Conservation (phyloP, 2,888 invertebrate genomes). For the Rhagonycha lutea region DNA sequence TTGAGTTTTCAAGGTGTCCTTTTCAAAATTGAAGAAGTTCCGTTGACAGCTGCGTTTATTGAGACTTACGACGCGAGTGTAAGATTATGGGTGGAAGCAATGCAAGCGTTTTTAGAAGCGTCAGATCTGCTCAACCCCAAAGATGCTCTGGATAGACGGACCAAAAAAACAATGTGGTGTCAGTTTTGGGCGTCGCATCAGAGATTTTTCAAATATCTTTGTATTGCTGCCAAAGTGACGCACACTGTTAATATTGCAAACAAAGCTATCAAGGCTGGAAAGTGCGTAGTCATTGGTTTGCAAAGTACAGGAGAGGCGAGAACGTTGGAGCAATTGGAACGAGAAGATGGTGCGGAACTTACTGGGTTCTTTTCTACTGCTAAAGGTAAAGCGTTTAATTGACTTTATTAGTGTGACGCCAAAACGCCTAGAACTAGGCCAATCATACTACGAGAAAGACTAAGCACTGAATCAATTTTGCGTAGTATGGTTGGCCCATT, state of each 20-base stretch:
- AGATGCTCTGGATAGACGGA: constrained; percentile 63
- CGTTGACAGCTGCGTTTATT: constrained; percentile 82
- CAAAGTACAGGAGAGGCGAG: constrained; percentile 99
- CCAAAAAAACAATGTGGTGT: constrained; percentile 98
- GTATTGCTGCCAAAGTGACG: constrained; percentile 93
- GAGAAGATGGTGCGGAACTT: constrained; percentile 95
- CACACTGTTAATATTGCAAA: constrained; percentile 79
- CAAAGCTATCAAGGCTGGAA: constrained; percentile 88
- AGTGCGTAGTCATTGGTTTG: constrained; percentile 98
- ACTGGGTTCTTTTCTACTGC: constrained; percentile 97
- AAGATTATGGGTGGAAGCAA: constrained; percentile 94
- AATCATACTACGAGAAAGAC: too few relatives aligned
- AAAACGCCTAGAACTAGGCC: too few relatives aligned
- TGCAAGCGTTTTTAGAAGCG: constrained; percentile 95
- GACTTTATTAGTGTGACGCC: neutral
- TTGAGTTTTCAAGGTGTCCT: constrained; percentile 97
- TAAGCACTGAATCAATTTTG: too few relatives aligned
- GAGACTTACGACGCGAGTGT: constrained; percentile 94
- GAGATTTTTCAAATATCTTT: constrained; percentile 90
- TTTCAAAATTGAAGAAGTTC: constrained; percentile 96
- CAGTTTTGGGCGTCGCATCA: constrained; percentile 99
- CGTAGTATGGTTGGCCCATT: too few relatives aligned
- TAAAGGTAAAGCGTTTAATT: constrained; percentile 68
- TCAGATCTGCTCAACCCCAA: constrained; percentile 93
- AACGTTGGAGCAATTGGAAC: constrained; percentile 93